These are phyloP conservation scores for Lampris megalopsis DNA, from an alignment of 2,113 vertebrate species.

Conservation along the genomic window DNA sequence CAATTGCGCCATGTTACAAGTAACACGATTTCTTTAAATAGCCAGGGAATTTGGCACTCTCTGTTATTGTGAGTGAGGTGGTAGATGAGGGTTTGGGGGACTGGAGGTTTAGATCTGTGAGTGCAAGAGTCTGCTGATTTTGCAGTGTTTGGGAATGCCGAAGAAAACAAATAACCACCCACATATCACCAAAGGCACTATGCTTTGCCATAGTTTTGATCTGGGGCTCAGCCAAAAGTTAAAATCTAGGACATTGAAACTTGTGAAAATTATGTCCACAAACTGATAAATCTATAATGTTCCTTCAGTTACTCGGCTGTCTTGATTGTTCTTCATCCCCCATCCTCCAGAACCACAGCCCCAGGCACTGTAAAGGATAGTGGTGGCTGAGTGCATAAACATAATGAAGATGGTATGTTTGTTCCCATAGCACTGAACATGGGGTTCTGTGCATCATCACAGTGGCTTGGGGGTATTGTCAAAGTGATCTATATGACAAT, in stretches of 20 bases:
- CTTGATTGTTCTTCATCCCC: too few species aligned
- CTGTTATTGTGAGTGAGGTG: not conserved
- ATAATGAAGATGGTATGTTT: not conserved
- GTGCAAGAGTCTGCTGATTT: not conserved
- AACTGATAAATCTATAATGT: too few species aligned
- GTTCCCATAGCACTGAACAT: slow-evolving; percentile 48
- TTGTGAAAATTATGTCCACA: too few species aligned
- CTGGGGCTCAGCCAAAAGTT: not conserved
- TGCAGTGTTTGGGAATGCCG: not conserved
- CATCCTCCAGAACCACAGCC: too few species aligned
- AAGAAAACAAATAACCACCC: slow-evolving; percentile 4
- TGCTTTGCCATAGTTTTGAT: not conserved
- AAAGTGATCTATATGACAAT: slow-evolving; percentile 37
- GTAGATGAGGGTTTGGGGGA: not conserved
- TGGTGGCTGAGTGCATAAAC: not conserved
- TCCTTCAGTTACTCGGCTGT: too few species aligned
- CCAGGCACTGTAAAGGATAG: not conserved
- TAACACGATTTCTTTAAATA: too few species aligned
- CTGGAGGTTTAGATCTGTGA: not conserved
- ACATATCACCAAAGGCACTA: not conserved
- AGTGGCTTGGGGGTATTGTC: slow-evolving; percentile 37
- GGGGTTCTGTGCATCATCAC: slow-evolving; percentile 41
- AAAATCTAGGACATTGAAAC: too few species aligned
- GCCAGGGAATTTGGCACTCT: not conserved
- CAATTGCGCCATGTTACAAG: too few species aligned